Base-by-base conservation (phyloP, 2,888 invertebrate genomes). In the Seira ritae region DNA sequence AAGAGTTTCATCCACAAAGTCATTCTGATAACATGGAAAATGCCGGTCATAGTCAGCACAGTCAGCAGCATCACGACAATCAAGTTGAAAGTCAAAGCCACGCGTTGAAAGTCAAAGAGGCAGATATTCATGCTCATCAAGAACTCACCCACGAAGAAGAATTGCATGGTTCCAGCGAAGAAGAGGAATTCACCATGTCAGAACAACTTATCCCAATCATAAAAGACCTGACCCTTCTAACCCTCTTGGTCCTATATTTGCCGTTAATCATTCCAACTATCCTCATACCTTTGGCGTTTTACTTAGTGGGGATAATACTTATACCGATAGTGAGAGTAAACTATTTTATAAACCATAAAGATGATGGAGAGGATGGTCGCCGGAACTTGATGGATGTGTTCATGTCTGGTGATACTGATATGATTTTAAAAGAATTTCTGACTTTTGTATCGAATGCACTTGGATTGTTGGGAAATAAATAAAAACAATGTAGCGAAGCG, bases 271-370 rank as follows among this genome's bases (percentile, higher is more conserved):
- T 86, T 37, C 84, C 86, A 19, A 42, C 74, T 0, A 76, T 86
- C 3, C 55, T 86, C 0, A 81, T 86, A n/a, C 86, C 86, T n/a
- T 46, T 85, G 0, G 62, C 79, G 4, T 85, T 80, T 23, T 86
- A 73, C 19, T 68, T 50, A 0, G 86, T 85, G 6, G 86, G 86
- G 12, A 31, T 70, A 10, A 20, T 85, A 0, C 77, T 86, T 17
- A 86, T 86, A 15, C 86, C 86, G 10, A 80, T 86, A 46, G 86
- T 86, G 0, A 70, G 86, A 60, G 55, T 84, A 0, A 86, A 86
- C 69, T 85, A 85, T 20, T 86, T 80, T 37, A 62, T 86, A 8
- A 86, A 77, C 20, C 82, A 83, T 20, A 79, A 79, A 74, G 79
- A 83, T 31, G 74, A 83, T n/a, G 80, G 70, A 8, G 75, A 76